Base-by-base conservation (phyloP, 2,888 invertebrate species). In the Andrena praecox region DNA sequence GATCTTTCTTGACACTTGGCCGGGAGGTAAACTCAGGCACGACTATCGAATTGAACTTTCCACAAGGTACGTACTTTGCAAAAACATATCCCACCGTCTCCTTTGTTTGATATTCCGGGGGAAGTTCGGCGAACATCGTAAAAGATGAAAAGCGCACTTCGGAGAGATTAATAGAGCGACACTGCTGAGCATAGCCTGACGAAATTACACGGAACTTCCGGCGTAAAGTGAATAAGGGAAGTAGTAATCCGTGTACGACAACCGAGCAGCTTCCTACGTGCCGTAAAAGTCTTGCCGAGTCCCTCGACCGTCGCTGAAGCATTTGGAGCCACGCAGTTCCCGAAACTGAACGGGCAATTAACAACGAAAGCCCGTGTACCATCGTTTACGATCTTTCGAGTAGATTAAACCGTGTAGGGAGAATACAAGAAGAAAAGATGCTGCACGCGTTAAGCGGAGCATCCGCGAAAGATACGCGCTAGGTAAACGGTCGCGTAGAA, bases 181-280 rank as follows among this genome's bases (percentile, higher is more conserved):
- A 66, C 48, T 24, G 35, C 54, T 70, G 62, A 75, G 66, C 66
- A 67, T 81, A 71, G 75, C 24, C 76, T 20, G 64, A 68, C 68
- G 63, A 77, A 86, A 86, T 85, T 86, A 77, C 80, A 66, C n/a
- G 33, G 27, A 76, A 85, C 50, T 86, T 83, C 63, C 74, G 52
- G 64, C 50, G 71, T 59, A 71, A 73, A 77, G 76, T 48, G 80
- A 84, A 80, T 56, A 50, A 73, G 77, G 67, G 71, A 77, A 80
- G 80, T 74, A 77, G 68, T 60, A 73, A 79, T 74, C 62, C 80
- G 27, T 74, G 80, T 74, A 66, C 50, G 56, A 74, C 63, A 69
- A 24, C 68, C 42, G 31, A 54, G 56, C 42, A 52, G 54, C 67
- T 35, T 68, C 69, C 20, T 52, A 48, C 27, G n/a, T 0, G 56